These are phyloP conservation scores for Hydrozoanthus gracilis DNA, from an alignment of 92 coral and sea anemone species.

Conservation along the genomic window DNA sequence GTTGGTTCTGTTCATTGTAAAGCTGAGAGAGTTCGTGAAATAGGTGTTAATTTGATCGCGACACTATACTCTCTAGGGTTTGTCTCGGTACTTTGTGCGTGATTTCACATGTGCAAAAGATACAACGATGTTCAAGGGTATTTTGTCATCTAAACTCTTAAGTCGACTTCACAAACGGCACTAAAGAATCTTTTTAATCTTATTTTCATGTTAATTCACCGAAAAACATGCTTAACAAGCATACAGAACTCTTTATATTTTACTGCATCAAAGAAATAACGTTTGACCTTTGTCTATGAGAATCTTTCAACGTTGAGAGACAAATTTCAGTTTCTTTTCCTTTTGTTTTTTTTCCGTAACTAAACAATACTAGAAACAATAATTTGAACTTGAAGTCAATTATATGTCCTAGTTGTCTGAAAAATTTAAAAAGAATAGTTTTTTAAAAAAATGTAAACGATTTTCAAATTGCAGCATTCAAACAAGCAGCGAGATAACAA, in stretches of 20 bases:
- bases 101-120: not conserved
- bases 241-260: not conserved
- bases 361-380: no score
- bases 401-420: no score
- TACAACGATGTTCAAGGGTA: not conserved
- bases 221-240: not conserved
- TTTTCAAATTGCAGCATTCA: no score
- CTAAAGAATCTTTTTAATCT: not conserved
- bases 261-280: not conserved
- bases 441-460: no score
- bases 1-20: not conserved
- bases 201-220: not conserved
- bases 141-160: not conserved
- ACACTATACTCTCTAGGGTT: constrained; percentile 4
- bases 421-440: no score
- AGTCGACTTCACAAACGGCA: not conserved
- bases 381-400: no score
- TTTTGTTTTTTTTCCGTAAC: no score
- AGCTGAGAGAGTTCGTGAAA: not conserved
- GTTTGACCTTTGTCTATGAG: constrained; percentile 6
- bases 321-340: no score
- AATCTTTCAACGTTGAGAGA: no score
- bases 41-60: constrained; percentile 17
- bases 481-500: no score
- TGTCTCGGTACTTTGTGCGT: not conserved